These are phyloP conservation scores for Emmelina monodactyla DNA, from an alignment of 2,888 invertebrate genomes.

Conservation along the genomic window DNA sequence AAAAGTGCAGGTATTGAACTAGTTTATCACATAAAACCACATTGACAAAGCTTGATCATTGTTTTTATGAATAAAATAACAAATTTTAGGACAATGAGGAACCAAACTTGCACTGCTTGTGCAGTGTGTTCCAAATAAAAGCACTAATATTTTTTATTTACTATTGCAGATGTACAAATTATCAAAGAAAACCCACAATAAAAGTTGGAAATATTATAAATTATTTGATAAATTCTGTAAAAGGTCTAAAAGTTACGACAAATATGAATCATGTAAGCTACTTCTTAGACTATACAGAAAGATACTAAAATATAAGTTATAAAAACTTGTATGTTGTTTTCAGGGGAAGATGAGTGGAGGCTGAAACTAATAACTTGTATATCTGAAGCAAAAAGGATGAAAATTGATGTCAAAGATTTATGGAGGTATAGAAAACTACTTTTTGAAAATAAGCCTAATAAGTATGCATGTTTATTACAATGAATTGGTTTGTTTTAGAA, in stretches of 20 bases:
- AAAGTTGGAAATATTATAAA: conserved; percentile 48
- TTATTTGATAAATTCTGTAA: conserved; percentile 53
- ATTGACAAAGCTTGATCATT: no score
- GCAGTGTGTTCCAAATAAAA: no score
- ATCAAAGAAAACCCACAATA: conserved; percentile 48
- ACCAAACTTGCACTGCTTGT: no score
- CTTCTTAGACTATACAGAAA: background rate
- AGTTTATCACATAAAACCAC: no score
- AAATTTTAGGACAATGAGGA: no score
- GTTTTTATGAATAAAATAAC: no score
- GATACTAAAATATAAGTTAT: background rate
- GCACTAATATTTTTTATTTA: conserved; percentile 4
- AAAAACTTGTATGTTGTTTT: conserved; percentile 11
- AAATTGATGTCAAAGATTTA: conserved; percentile 33
- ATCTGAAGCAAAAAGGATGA: conserved; percentile 33
- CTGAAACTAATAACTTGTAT: conserved; percentile 42
- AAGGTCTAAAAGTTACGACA: conserved; percentile 40
- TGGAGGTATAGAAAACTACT: no score
- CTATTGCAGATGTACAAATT: conserved; percentile 44
- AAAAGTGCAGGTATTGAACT: no score
- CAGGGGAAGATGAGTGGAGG: conserved; percentile 57
- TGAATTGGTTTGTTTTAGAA: no score
- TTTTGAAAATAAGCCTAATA: no score
- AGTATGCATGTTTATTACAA: background rate
- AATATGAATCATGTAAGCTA: conserved; percentile 55